Evolutionary conservation across 1,140 invertebrate species (phyloP), one percentile per base, ranked within the genome.

Genomic region (Penaeus japonicus): DNA sequence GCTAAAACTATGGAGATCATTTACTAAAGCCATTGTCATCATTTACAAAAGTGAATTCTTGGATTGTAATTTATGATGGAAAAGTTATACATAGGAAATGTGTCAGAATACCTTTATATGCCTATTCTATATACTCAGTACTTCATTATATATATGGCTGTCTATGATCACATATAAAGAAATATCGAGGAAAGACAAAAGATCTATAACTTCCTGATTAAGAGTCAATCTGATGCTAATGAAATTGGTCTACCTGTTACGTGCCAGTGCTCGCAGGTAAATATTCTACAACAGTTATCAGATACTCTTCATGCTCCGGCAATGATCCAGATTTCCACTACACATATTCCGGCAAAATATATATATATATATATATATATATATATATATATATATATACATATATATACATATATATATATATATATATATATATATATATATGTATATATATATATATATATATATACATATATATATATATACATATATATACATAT

Each of bases 331-430:
- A 77, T 77, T 24, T 27, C 20, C 22, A 27, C 39, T 5, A 22
- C 17, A n/a, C 7, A 77, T 77, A 10, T 0, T n/a, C 30, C 1
- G 18, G 30, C 35, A 77, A 2, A 24, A 53, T 57, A 47, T 81
- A 82, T 82, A 22, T 27, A 24, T 65, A 59, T 83, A 24, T 83
- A 59, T 17, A 15, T 27, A 27, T 59, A 30, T 59, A 83, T 24
- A 30, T 27, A 57, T 59, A 22, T 59, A 24, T 78, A 47, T 84
- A 20, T 27, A 39, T 32, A 39, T 75, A 70, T 75, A 70, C 47
- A 17, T 85, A 75, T 75, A 85, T 24, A n/a, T 30, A 70, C 73
- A 84, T 84, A 35, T 70, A 77, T 84, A 17, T 84, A 54, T 84
- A 77, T 77, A 24, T 77, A 73, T 83, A 22, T 62, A 83, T 65